These are phyloP conservation scores for Nesidiocoris tenuis DNA, from an alignment of 2,888 invertebrate species.

Conservation along the genomic window DNA sequence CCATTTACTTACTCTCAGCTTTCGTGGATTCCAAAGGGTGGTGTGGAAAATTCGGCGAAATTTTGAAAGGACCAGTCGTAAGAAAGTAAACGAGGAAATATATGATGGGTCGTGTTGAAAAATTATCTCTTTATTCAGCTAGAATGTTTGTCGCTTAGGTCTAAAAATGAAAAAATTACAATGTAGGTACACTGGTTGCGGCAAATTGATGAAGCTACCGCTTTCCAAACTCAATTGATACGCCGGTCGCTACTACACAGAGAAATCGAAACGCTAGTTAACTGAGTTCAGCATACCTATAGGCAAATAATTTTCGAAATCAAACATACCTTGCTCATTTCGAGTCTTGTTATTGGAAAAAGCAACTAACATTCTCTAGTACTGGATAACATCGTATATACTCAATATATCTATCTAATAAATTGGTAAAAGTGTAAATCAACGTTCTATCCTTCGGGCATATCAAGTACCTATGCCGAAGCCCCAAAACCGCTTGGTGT, in stretches of 20 bases:
- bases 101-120: constrained; percentile 27
- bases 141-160: constrained; percentile 33
- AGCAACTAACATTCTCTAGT: background rate
- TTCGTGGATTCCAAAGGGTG: too few relatives aligned
- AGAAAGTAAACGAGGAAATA: constrained; percentile 36
- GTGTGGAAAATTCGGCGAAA: too few relatives aligned
- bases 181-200: background rate
- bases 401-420: background rate
- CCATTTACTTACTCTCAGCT: too few relatives aligned
- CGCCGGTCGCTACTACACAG: background rate
- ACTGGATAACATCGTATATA: background rate
- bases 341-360: background rate
- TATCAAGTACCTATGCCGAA: background rate
- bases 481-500: background rate
- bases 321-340: too few relatives aligned
- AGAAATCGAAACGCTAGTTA: background rate
- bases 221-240: background rate
- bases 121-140: constrained; percentile 43
- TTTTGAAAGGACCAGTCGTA: background rate
- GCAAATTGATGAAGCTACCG: constrained; percentile 1
- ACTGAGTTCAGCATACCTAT: too few relatives aligned
- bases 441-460: background rate
- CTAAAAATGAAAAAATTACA: constrained; percentile 22
- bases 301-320: too few relatives aligned
- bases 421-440: background rate